Conservation (phyloP, 1,140 invertebrate genomes). For the Pemphigus obesinymphae region DNA sequence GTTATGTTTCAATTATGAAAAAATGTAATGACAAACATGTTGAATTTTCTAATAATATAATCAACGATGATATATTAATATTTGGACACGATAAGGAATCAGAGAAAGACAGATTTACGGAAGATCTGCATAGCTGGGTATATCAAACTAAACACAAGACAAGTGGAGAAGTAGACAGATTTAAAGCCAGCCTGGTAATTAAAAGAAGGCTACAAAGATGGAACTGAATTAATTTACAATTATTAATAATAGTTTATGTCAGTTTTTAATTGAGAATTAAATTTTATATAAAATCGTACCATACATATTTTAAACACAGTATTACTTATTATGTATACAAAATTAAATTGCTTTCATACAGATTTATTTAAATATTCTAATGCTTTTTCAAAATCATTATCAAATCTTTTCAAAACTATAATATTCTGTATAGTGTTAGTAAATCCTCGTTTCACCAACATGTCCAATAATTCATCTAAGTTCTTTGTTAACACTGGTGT, state of each 20-base stretch:
- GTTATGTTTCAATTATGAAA: constrained; percentile 42
- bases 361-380: not conserved
- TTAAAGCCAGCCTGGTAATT: no score
- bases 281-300: no score
- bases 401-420: constrained; percentile 24
- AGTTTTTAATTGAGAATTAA: no score
- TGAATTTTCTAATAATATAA: not conserved
- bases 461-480: not conserved
- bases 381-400: constrained; percentile 15
- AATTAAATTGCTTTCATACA: not conserved
- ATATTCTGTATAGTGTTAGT: constrained; percentile 28
- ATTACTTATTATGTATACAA: no score
- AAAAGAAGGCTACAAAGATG: no score
- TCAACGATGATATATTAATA: not conserved
- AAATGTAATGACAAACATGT: not conserved
- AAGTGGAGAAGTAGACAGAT: no score
- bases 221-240: no score
- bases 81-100: not conserved
- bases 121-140: constrained; percentile 47
- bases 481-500: no score
- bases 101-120: not conserved
- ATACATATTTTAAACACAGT: no score
- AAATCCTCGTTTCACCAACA: not conserved
- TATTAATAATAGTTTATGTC: no score
- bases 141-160: no score